Base-by-base conservation (phyloP, 2,797 vertebrate species). In the Arremon brunneinucha region DNA sequence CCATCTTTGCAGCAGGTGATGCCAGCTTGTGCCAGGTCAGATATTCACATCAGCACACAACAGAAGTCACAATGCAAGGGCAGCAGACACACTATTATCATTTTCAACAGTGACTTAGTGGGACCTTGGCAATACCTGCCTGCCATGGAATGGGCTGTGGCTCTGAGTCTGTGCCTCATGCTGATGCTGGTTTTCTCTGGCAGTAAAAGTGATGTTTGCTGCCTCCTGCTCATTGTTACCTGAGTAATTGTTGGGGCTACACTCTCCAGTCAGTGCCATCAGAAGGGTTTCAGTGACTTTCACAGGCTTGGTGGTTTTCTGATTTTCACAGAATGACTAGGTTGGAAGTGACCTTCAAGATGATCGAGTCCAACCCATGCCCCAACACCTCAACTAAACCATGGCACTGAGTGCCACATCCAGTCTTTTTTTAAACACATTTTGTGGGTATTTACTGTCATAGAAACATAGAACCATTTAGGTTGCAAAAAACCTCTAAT, bases 291-390 rank as follows among this genome's bases (percentile, higher is more conserved):
- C 30, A 21, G 49, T 60, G 71, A 30, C 27, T 79, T 75, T 49
- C 68, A 63, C 43, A 62, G 27, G 22, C 47, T 74, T 67, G 30
- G 15, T 83, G n/a, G 8, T 22, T 82, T 77, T 11, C 37, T 11
- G 7, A 16, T 41, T 67, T 57, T 57, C 34, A 57, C n/a, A 24
- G n/a, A 57, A 24, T 35, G 23, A 26, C n/a, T 57, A 4, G 11
- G n/a, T 35, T 57, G 55, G n/a, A 57, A 57, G 15, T 12, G n/a
- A 35, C 15, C 55, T 57, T 35, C 7, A 24, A 57, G n/a, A 26
- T 35, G 0, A 26, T 35, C 0, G 4, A 3, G n/a, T 35, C n/a
- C 23, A 57, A 17, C n/a, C n/a, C n/a, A 26, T 35, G 23, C 7
- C 8, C 23, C 23, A 35, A 26, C n/a, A 35, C n/a, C 55, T 57